phyloP scores from a whole-genome alignment of 2,888 invertebrate genomes.

The Rhagonycha lutea region DNA sequence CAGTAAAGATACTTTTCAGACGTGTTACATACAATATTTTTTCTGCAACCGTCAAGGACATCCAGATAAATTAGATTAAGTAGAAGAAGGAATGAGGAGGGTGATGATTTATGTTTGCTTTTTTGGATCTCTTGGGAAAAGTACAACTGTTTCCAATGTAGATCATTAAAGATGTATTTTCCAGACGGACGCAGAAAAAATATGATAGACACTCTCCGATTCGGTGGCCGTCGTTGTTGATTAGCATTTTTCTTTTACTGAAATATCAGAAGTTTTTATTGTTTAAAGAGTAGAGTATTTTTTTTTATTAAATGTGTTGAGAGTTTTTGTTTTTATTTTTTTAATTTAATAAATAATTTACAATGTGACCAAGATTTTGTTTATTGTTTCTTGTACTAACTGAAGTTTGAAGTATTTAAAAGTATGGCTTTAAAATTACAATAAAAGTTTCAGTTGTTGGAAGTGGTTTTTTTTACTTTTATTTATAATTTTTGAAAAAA shows the following conservation, averaged over 20 bases:
- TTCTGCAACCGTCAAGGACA: no score
- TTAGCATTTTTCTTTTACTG: neutral
- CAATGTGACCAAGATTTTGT: neutral
- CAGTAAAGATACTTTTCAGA: no score
- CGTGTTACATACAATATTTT: no score
- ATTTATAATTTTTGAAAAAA: conserved; percentile 33
- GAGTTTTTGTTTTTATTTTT: neutral
- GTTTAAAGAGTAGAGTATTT: neutral
- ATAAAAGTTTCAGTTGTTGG: neutral
- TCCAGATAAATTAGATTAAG: no score
- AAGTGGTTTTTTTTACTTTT: neutral
- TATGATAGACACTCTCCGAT: neutral
- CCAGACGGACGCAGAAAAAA: neutral
- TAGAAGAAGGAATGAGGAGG: no score
- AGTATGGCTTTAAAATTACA: neutral
- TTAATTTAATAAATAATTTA: neutral
- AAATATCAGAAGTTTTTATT: neutral
- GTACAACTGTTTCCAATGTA: no score
- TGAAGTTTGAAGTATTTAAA: neutral
- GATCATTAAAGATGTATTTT: no score
- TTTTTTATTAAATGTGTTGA: neutral
- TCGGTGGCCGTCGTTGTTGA: neutral
- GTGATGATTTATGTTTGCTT: no score
- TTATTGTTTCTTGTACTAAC: neutral
- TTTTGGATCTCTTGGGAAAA: no score